phyloP scores from a whole-genome alignment of 1,140 invertebrate species.

The Rhopalosiphum maidis region DNA sequence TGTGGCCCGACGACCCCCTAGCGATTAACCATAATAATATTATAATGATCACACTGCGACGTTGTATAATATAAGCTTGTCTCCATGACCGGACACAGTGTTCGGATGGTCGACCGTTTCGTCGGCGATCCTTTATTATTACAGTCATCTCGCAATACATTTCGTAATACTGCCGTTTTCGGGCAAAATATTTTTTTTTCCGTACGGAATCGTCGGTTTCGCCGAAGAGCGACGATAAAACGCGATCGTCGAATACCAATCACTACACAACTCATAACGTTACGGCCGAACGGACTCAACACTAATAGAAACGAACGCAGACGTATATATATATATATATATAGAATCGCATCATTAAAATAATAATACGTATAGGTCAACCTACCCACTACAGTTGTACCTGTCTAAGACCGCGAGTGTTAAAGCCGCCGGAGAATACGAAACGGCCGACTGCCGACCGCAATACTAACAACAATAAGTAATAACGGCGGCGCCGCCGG shows the following conservation, averaged over 20 bases:
- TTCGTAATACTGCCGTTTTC: background rate
- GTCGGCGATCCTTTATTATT: background rate
- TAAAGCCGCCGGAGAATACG: no score
- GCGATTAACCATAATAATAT: slow-evolving; percentile 9
- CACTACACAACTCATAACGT: background rate
- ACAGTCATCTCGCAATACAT: background rate
- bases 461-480: no score
- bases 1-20: background rate
- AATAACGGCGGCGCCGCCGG: no score
- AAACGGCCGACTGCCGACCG: no score
- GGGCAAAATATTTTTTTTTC: background rate
- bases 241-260: background rate
- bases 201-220: background rate
- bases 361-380: no score
- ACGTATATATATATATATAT: no score
- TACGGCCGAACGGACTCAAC: background rate
- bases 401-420: no score
- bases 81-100: background rate
- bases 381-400: no score
- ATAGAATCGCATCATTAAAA: no score
- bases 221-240: background rate
- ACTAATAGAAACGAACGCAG: no score
- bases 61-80: background rate
- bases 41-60: background rate
- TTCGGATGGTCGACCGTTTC: background rate